Evolutionary conservation across 2,888 invertebrate genomes (phyloP).

Genomic region (Phyllotreta striolata): DNA sequence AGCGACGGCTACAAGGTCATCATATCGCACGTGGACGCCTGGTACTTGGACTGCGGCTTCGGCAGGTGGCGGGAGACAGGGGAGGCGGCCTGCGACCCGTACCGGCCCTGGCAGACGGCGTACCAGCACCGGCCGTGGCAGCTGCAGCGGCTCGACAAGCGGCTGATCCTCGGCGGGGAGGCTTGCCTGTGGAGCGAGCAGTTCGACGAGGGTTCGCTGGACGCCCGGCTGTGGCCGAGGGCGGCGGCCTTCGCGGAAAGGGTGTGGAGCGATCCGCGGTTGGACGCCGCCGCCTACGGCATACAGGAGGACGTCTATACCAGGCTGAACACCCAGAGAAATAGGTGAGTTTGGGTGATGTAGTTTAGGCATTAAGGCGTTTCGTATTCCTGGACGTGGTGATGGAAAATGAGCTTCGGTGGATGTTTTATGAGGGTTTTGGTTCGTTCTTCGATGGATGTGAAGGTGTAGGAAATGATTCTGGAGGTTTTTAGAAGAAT

Average conservation of each 20-base stretch:
- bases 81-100: conserved; percentile 87
- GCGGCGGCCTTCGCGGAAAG: conserved; percentile 84
- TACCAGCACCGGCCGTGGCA: conserved; percentile 85
- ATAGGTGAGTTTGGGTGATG: too few relatives aligned
- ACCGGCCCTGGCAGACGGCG: conserved; percentile 86
- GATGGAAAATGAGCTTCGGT: too few relatives aligned
- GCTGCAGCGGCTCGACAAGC: conserved; percentile 59
- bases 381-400: too few relatives aligned
- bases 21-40: conserved; percentile 85
- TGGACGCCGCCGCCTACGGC: conserved; percentile 52
- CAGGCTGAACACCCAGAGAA: conserved; percentile 72
- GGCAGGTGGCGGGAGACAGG: conserved; percentile 85
- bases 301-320: conserved; percentile 73
- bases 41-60: conserved; percentile 89
- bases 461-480: too few relatives aligned
- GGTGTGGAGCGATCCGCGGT: conserved; percentile 72
- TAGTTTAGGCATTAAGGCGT: too few relatives aligned
- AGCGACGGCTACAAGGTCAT: conserved; percentile 81
- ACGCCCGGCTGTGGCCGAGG: conserved; percentile 84
- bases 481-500: too few relatives aligned
- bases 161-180: conserved; percentile 75
- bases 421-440: too few relatives aligned
- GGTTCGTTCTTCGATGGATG: too few relatives aligned
- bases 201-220: conserved; percentile 75
- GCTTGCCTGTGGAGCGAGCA: conserved; percentile 89